Base-by-base conservation (phyloP, 2,888 invertebrate species). In the Stomorhina lunata region DNA sequence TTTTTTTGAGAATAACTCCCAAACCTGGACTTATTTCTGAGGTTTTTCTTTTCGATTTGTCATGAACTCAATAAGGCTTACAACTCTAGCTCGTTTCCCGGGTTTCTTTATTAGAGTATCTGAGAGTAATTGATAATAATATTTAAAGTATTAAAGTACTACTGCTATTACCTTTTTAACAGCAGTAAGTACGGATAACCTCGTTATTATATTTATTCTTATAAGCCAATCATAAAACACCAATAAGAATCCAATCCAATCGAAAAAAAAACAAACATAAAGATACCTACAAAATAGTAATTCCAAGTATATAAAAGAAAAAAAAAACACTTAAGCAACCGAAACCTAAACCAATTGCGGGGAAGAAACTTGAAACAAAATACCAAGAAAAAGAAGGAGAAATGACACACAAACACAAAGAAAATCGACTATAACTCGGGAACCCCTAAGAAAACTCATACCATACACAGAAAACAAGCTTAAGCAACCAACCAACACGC, bases 341-440 rank as follows among this genome's bases (percentile, higher is more conserved):
- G 1, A 66, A 71, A 53, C 17, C 68, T 40, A 66, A 66, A 81
- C 71, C 68, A 76, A 81, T 66, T 63, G 59, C 69, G 71, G 57
- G 75, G 50, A 53, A 53, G 48, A 66, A 61, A 84, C 61, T 71
- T 78, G 81, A 86, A 85, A 71, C 85, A 78, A 82, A 83, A 57
- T 65, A 59, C 22, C 27, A 76, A 65, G 40, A 80, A 72, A 66
- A 48, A 50, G 55, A 72, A 76, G 63, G 48, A 43, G 61, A 78
- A 81, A 40, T 48, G 22, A 76, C 50, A 57, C 71, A 81, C 77
- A 45, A 68, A 75, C 65, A 85, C 85, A 63, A 80, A 77, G 66
- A 77, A 68, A 65, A 76, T 43, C 34, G 72, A 86, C 86, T 87
- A 88, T 86, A 88, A 85, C 86, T 84, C 86, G 88, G 25, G 25